Evolutionary conservation across 1,140 invertebrate genomes (phyloP), one percentile per base, ranked within the genome.

Genomic region (Drosophila paulistorum): DNA sequence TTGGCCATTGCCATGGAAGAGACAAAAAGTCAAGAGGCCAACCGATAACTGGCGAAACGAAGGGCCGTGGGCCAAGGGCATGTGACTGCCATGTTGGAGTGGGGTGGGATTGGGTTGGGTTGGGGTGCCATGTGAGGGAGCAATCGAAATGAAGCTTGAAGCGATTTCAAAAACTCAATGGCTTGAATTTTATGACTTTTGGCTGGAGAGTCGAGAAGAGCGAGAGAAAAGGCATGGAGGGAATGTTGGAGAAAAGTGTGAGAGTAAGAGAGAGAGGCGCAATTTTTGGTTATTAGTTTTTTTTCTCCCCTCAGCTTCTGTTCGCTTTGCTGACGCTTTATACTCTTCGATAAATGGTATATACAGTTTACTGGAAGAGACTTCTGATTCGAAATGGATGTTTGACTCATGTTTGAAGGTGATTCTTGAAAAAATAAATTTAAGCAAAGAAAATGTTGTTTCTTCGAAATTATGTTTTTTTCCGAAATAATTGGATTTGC

Each of bases 91-190:
- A 37, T 39, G 41, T 26, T 30, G 30, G 30, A 7, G 41, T 20
- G 37, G 11, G 3, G 37, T 39, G 37, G 11, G 10, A 10, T 37
- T 10, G 1, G 37, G 11, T 30, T 30, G 30, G 30, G 6, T 6
- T 45, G 68, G 48, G 63, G 41, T 39, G 37, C 11, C 37, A 37
- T 37, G 37, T 5, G 37, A 39, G 37, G 37, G 54, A 35, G 71
- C 82, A 87, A 79, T 87, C 73, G 83, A 86, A 86, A 82, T 89
- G 84, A 89, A 84, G 80, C 84, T 82, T 74, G 84, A 89, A 87
- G 84, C 80, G 84, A 87, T 87, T 87, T 87, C 80, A 62, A 89
- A 84, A 89, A 89, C 77, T 87, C 84, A 87, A 87, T 87, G 84
- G 84, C 74, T 89, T 87, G 84, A 82, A 87, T 87, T 87, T 87